Evolutionary conservation across 2,113 vertebrate species (phyloP).

Genomic region (Gallinago jamesoni): DNA sequence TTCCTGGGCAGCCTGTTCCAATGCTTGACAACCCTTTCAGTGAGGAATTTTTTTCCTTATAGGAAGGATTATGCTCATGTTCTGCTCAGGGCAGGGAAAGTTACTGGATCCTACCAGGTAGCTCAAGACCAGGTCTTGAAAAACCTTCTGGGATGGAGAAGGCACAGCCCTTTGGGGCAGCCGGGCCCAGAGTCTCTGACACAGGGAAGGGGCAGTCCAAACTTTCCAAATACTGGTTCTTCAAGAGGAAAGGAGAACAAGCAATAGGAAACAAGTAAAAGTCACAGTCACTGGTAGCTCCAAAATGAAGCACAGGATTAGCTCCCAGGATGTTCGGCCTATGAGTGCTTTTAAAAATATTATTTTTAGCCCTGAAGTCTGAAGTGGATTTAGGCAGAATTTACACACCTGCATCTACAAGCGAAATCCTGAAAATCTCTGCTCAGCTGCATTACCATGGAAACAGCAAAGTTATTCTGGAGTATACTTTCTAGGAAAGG

Average conservation of each 20-base stretch:
- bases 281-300: not conserved
- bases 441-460: not conserved
- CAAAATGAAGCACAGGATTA: not conserved
- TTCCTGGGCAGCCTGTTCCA: not conserved
- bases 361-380: not conserved
- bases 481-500: not conserved
- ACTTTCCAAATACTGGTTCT: not conserved
- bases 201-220: not conserved
- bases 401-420: not conserved
- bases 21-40: not conserved
- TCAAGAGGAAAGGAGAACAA: not conserved
- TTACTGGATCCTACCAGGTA: not conserved
- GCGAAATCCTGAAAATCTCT: not conserved
- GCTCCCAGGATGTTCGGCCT: not conserved
- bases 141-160: fast-evolving
- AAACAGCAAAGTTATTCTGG: not conserved
- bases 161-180: not conserved
- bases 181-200: not conserved
- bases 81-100: not conserved
- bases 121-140: not conserved
- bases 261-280: not conserved
- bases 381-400: not conserved
- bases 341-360: not conserved
- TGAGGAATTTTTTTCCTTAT: not conserved
- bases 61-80: not conserved